Conservation (phyloP, 2,113 vertebrate species). For the Aegithalos caudatus region DNA sequence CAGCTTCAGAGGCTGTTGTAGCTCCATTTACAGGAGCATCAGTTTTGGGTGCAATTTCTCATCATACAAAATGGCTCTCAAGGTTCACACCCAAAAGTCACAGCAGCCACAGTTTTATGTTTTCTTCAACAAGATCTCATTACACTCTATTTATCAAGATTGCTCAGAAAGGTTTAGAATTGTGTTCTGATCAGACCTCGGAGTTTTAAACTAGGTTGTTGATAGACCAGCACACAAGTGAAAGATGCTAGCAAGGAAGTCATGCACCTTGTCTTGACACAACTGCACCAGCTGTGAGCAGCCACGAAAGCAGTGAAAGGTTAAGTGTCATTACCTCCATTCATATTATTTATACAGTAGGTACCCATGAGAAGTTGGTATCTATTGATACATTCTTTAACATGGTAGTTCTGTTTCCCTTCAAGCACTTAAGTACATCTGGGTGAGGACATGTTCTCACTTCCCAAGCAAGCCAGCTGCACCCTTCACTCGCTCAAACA, state of each 20-base stretch:
- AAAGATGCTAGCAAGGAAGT: neutral
- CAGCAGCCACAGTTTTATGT: neutral
- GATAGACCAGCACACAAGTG: neutral
- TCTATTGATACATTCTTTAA: neutral
- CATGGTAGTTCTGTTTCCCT: neutral
- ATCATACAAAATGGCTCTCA: neutral
- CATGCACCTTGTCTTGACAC: neutral
- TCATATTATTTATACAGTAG: neutral
- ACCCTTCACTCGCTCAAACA: slow-evolving; percentile 1
- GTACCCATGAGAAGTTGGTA: neutral
- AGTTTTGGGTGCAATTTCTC: neutral
- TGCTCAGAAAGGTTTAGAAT: neutral
- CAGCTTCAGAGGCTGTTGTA: neutral
- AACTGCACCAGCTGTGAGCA: neutral
- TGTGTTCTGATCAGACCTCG: neutral
- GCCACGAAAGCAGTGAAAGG: neutral
- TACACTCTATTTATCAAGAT: neutral
- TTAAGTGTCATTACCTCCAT: neutral
- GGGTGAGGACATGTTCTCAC: slow-evolving; percentile 6
- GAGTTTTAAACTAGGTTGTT: neutral
- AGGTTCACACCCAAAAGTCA: neutral
- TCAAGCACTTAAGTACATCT: neutral
- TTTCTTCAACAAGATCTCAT: neutral
- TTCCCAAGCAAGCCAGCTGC: slow-evolving; percentile 41
- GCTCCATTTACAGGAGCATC: neutral